These are phyloP conservation scores for Perdix hodgsoniae DNA, from an alignment of 2,797 vertebrate species.

Conservation along the genomic window DNA sequence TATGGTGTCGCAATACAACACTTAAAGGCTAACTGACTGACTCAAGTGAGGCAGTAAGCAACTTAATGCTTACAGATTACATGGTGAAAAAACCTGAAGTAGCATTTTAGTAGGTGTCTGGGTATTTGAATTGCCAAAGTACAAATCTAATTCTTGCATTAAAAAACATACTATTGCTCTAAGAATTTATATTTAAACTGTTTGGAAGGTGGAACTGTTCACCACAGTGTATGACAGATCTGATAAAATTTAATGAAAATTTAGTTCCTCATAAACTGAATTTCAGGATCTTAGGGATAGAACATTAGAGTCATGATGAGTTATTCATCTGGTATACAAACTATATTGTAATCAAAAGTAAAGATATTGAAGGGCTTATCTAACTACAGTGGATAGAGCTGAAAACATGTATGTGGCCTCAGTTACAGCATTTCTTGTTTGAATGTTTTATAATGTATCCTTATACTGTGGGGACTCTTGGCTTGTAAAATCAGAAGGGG, in stretches of 20 bases:
- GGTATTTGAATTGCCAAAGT: not conserved
- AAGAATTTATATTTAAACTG: not conserved
- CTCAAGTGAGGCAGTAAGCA: not conserved
- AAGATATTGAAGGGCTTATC: not conserved
- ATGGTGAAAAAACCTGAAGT: not conserved
- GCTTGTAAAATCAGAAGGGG: not conserved
- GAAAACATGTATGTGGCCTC: not conserved
- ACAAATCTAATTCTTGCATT: not conserved
- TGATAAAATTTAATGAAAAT: not conserved
- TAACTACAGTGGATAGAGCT: not conserved
- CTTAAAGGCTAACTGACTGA: not conserved
- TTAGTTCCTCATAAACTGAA: not conserved
- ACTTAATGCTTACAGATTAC: not conserved
- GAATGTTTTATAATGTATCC: not conserved
- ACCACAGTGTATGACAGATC: not conserved
- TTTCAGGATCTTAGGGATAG: not conserved
- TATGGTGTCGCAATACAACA: not conserved
- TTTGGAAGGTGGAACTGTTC: not conserved
- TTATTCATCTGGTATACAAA: not conserved
- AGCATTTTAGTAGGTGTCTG: not conserved
- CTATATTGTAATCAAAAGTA: not conserved
- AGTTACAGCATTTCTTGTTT: not conserved
- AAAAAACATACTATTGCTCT: not conserved
- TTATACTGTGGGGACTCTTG: not conserved
- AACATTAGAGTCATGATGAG: not conserved